Conservation (phyloP, 2,888 invertebrate genomes). For the Branchipolynoe longqiensis region DNA sequence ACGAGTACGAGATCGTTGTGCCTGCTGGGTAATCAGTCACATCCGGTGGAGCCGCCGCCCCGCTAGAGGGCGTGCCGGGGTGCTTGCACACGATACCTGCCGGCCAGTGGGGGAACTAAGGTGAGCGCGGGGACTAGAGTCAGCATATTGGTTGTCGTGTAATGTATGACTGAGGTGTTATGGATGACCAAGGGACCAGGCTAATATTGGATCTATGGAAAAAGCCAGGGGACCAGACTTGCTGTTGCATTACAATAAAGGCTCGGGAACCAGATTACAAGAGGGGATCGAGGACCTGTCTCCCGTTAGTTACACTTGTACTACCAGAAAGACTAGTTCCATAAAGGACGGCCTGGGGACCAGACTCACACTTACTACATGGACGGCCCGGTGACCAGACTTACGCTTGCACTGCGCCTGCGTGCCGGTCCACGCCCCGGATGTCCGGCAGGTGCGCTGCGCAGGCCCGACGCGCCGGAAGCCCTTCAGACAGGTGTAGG, state of each 20-base stretch:
- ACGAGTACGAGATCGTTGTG: conserved; percentile 32
- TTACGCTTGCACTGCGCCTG: conserved; percentile 63
- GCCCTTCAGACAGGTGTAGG: conserved; percentile 66
- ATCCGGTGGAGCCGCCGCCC: conserved; percentile 3
- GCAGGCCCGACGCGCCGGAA: conserved; percentile 44
- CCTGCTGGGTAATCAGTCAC: conserved; percentile 36
- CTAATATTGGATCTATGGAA: too few relatives aligned
- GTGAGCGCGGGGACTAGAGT: not conserved
- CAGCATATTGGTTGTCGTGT: not conserved
- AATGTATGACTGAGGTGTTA: too few relatives aligned
- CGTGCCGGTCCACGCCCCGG: conserved; percentile 62
- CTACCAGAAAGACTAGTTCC: too few relatives aligned
- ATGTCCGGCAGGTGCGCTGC: conserved; percentile 42
- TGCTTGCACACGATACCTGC: conserved; percentile 50
- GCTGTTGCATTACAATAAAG: too few relatives aligned
- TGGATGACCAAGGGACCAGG: too few relatives aligned
- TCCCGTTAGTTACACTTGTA: too few relatives aligned
- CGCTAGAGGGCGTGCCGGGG: not conserved
- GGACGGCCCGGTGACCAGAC: conserved; percentile 25
- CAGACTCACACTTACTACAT: too few relatives aligned
- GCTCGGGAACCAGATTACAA: too few relatives aligned
- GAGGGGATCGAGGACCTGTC: too few relatives aligned
- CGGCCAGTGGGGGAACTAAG: not conserved
- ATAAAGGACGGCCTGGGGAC: too few relatives aligned
- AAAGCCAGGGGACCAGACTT: too few relatives aligned